Conservation (phyloP, 2,113 vertebrate genomes). For the Naja naja region DNA sequence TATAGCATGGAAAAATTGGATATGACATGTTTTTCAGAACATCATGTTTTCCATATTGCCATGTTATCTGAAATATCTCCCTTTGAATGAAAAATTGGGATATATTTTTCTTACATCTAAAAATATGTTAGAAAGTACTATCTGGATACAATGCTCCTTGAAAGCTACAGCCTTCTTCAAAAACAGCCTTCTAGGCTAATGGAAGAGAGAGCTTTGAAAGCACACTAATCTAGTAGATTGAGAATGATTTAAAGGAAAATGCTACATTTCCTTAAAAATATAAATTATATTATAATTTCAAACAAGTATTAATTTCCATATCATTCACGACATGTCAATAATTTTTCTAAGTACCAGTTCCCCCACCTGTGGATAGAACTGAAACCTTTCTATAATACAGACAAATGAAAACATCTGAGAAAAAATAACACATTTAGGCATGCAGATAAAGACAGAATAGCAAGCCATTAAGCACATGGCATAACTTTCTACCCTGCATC, state of each 20-base stretch:
- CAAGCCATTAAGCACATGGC: not conserved
- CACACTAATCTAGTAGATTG: not conserved
- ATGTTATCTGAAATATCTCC: not conserved
- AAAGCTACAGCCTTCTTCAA: not conserved
- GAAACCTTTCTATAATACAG: not conserved
- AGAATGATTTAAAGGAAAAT: not conserved
- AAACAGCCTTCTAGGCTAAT: not conserved
- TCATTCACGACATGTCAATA: not conserved
- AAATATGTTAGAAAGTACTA: conserved; percentile 24
- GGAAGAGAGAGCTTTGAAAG: not conserved
- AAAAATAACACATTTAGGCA: not conserved
- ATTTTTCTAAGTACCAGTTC: not conserved
- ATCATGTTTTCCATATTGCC: not conserved
- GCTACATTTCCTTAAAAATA: not conserved
- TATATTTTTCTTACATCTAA: conserved; percentile 1
- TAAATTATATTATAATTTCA: not conserved
- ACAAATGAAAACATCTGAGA: not conserved
- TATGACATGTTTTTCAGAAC: not conserved
- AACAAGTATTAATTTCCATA: conserved; percentile 13
- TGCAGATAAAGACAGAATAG: not conserved
- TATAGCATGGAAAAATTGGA: not conserved
- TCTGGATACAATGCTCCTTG: not conserved
- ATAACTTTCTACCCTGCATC: not conserved
- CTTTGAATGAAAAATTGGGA: not conserved
- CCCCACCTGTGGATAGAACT: not conserved